Base-by-base conservation (phyloP, 2,888 invertebrate species). In the Venustoraphidia nigricollis region DNA sequence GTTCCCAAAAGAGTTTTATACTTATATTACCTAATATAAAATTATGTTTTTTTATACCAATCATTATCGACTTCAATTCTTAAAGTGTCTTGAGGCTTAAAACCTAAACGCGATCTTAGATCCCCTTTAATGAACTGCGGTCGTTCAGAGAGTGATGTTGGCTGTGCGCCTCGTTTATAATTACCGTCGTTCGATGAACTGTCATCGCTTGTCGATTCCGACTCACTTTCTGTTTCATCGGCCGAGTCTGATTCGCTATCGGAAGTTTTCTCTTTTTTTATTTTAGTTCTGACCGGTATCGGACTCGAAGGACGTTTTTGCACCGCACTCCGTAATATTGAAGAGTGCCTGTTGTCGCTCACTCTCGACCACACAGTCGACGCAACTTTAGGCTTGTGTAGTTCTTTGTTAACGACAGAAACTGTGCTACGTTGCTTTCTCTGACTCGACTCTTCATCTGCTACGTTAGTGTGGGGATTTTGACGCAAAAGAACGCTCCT, bases 341-440 rank as follows among this genome's bases (percentile, higher is more conserved):
- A 27, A 27, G 27, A 27, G 27, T 39, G 13, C 11, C 14, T 14
- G 3, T 14, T 39, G 40, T 39, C 11, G 9, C 10, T 39, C 10
- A 14, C 27, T 27, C 27, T 27, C 27, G 27, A 27, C 27, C 27
- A 27, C 3, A 67, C 58, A 1, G 65, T 63, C 1, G 67, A 66
- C 6, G 65, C 66, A 8, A 63, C 61, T 36, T 54, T 56, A 9
- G 52, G 52, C 46, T 51, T 48, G 2, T 60, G 50, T 1, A 65
- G 66, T 53, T 59, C 57, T 57, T 62, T 65, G 34, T 66, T 61
- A 35, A 66, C 66, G 5, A 66, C 63, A 2, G 65, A 61, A 3
- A 66, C 64, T 55, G 65, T 67, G 55, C 66, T 67, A 49, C 52
- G 60, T 1, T 66, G 62, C 54, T 64, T 65, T 10, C 52, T 55